Base-by-base conservation (phyloP, 1,140 invertebrate species). In the Drosophila punjabiensis region DNA sequence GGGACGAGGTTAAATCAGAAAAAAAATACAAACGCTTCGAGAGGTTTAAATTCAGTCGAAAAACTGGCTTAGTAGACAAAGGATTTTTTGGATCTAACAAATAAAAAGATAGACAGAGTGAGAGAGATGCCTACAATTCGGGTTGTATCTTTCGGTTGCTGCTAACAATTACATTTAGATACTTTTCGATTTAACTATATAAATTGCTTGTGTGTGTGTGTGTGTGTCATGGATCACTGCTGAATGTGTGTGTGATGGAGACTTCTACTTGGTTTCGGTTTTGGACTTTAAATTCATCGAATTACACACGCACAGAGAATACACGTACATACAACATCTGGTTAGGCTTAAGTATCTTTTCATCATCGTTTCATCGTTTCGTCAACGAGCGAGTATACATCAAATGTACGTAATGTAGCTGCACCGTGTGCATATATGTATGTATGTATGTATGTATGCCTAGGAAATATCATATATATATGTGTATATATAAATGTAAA, bases 21-120 rank as follows among this genome's bases (percentile, higher is more conserved):
- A 63, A 39, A 35, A 13, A n/a, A 8, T 16, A 41, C n/a, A n/a
- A n/a, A n/a, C n/a, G n/a, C n/a, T n/a, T n/a, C n/a, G n/a, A n/a
- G n/a, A n/a, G n/a, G 7, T n/a, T 18, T 20, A 67, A 82, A 73
- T 76, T 82, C 80, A 79, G 80, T 82, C 66, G 50, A 74, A 73
- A 81, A 82, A 64, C 59, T 69, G 66, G 60, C 18, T 47, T 20
- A 11, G 43, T 10, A n/a, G 20, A 13, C 1, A 11, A 14, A 28
- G n/a, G 41, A 33, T 43, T 30, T 30, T 63, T 55, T 35, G 47
- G 8, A 16, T 48, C 20, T 14, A 64, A 62, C 68, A 67, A 52
- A 67, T 74, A 48, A 16, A 48, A 59, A 59, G 39, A 68, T 67
- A 41, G 16, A 43, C 8, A 48, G 39, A 48, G 32, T 28, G 33